Conservation (phyloP, 2,113 vertebrate species). For the Mustela lutreola region DNA sequence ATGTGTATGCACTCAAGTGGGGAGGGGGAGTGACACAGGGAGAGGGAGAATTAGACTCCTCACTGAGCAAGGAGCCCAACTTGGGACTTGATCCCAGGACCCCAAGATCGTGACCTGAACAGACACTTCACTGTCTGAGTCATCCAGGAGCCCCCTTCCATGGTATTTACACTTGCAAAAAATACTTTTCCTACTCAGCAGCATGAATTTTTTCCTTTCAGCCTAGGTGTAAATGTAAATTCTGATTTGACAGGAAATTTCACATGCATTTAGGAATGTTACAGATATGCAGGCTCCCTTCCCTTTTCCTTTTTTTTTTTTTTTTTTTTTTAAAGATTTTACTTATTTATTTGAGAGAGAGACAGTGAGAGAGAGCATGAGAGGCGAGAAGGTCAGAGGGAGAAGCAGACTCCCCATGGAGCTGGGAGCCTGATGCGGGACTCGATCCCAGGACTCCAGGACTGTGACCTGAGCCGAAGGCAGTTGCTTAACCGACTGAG, state of each 20-base stretch:
- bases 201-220: background rate
- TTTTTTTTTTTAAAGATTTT: no score
- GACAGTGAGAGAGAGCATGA: no score
- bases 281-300: slow-evolving; percentile 27
- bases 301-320: background rate
- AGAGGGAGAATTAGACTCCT: background rate
- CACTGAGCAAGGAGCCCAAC: background rate
- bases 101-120: background rate
- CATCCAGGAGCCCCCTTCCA: background rate
- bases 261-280: background rate
- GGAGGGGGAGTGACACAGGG: background rate
- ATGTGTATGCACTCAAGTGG: background rate
- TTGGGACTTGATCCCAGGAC: background rate
- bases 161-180: slow-evolving; percentile 19
- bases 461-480: no score
- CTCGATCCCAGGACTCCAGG: no score
- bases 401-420: no score
- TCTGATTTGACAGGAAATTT: slow-evolving; percentile 28
- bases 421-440: no score
- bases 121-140: background rate
- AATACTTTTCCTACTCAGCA: background rate
- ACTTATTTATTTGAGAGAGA: no score
- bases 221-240: background rate
- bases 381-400: no score
- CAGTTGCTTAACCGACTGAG: no score